Conservation (phyloP, 2,797 vertebrate species). For the Cossypha heuglini region DNA sequence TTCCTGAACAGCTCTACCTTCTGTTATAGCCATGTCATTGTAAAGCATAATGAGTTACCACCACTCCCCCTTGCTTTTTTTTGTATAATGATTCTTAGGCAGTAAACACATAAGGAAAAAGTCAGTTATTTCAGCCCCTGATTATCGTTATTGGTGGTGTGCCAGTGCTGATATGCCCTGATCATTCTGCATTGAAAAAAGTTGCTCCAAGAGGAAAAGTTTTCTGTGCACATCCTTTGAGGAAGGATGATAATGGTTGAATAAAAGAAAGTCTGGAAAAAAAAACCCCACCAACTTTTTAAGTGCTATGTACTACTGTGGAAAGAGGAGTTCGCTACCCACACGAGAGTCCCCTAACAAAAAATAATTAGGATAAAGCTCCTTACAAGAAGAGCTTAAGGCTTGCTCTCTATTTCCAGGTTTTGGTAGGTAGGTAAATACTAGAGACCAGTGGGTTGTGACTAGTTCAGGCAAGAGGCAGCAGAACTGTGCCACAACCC, state of each 20-base stretch:
- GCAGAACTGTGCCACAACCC: background rate
- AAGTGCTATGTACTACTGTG: background rate
- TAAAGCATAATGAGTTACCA: background rate
- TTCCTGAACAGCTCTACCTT: background rate
- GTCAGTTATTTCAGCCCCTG: background rate
- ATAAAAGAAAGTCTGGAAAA: background rate
- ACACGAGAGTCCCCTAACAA: background rate
- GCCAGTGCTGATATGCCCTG: background rate
- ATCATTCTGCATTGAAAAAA: background rate
- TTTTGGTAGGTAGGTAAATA: background rate
- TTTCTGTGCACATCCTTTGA: background rate
- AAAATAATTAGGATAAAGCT: background rate
- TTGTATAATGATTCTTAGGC: background rate
- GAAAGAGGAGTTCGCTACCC: background rate
- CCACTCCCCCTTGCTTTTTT: accelerated
- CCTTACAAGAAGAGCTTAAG: background rate
- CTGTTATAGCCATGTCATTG: background rate
- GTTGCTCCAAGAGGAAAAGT: background rate
- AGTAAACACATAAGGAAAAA: background rate
- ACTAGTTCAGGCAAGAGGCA: background rate
- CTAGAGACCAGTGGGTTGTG: background rate
- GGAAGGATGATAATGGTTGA: background rate
- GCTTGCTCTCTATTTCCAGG: background rate
- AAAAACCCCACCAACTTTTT: accelerated
- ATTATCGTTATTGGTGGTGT: background rate